These are phyloP conservation scores for Drosophila mercatorum DNA, from an alignment of 2,888 invertebrate species.

Conservation along the genomic window DNA sequence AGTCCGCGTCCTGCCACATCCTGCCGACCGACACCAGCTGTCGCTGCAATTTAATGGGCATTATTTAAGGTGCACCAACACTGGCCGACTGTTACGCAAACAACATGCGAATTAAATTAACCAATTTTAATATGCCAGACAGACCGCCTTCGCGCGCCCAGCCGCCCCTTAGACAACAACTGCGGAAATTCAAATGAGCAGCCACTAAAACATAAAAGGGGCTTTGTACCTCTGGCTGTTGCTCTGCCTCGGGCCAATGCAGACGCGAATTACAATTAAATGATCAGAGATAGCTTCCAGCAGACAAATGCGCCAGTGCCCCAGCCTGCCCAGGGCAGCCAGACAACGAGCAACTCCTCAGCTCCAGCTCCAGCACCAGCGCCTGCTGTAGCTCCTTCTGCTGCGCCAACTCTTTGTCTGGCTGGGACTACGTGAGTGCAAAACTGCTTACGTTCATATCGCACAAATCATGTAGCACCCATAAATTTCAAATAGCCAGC, in stretches of 20 bases:
- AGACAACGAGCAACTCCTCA: slow-evolving; percentile 18
- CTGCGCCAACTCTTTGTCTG: slow-evolving; percentile 43
- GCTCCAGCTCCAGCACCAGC: background rate
- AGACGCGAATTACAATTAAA: slow-evolving; percentile 78
- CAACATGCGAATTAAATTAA: slow-evolving; percentile 80
- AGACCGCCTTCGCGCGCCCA: background rate
- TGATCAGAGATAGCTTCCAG: slow-evolving; percentile 72
- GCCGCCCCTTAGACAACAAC: background rate
- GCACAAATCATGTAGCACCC: slow-evolving; percentile 81
- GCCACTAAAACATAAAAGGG: slow-evolving; percentile 51
- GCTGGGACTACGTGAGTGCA: slow-evolving; percentile 71
- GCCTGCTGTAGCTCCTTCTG: slow-evolving; percentile 9
- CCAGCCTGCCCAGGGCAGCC: slow-evolving; percentile 31
- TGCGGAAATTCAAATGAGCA: slow-evolving; percentile 66
- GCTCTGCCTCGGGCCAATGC: slow-evolving; percentile 31
- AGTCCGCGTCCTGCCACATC: slow-evolving; percentile 29
- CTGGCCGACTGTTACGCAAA: slow-evolving; percentile 32
- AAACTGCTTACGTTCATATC: slow-evolving; percentile 80
- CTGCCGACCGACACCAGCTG: slow-evolving; percentile 36
- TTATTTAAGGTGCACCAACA: slow-evolving; percentile 49
- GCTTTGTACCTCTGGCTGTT: slow-evolving; percentile 16
- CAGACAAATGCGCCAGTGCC: slow-evolving; percentile 64
- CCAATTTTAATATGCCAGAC: slow-evolving; percentile 60
- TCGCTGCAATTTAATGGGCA: slow-evolving; percentile 65
- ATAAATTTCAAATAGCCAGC: slow-evolving; percentile 82